Base-by-base conservation (phyloP, 2,113 vertebrate species). In the Litocranius walleri region DNA sequence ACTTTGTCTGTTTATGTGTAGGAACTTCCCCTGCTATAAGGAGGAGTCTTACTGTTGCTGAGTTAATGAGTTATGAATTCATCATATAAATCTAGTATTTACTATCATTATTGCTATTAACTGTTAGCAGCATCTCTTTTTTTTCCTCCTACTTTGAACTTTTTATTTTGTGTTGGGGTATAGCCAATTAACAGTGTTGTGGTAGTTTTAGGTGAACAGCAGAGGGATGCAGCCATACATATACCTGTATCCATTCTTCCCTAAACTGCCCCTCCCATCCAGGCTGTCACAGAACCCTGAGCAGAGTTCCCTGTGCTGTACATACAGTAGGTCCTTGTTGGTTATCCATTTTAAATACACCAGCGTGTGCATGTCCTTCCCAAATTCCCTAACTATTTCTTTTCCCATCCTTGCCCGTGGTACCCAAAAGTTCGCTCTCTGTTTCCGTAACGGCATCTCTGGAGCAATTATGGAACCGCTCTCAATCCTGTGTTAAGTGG, bases 391-490 rank as follows among this genome's bases (percentile, higher is more conserved):
- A 7, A 27, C 6, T 43, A 7, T 27, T 77, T 25, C 40, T 77
- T 27, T 23, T 43, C 71, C 40, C 12, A 77, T 14, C 71, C 40
- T 77, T 43, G 40, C 40, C 36, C 23, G 6, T 27, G 40, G 23
- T 14, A 27, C 36, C 12, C 12, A 27, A 27, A 77, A 77, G 36
- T 11, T 74, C 0, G 11, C 21, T 74, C 23, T 43, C 71, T 77
- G 71, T 77, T 77, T 77, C 23, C 29, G 16, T 50, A 50, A 27
- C 29, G 8, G 54, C 48, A 4, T 64, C 7, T 48, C 40, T 30
- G 12, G 74, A 90, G 33, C 12, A 3, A 7, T 56, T 45, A 4
- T 0, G 1, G 48, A 15, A 4, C 23, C 1, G 3, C 43, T 11
- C 19, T 5, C 78, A 2, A 3, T 29, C 77, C 48, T 48, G 50